phyloP scores from a whole-genome alignment of 2,797 vertebrate genomes.

The Paedocypris micromegethes region DNA sequence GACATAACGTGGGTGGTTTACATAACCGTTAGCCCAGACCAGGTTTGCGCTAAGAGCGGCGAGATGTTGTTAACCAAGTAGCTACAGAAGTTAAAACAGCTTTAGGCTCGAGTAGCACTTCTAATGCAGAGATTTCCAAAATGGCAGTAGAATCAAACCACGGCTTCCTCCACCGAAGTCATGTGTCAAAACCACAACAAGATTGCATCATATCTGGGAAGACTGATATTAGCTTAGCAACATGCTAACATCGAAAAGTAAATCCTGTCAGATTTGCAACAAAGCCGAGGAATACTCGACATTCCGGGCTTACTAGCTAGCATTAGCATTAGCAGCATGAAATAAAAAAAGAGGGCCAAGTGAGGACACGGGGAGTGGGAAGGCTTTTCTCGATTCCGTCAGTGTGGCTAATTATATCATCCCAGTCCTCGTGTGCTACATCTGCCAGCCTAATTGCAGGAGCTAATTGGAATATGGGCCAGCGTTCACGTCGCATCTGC shows the following conservation, averaged over 20 bases:
- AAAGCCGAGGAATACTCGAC: too few relatives aligned
- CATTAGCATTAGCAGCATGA: conserved; percentile 2
- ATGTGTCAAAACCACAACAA: too few relatives aligned
- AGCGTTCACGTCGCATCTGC: conserved; percentile 54
- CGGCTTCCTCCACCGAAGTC: too few relatives aligned
- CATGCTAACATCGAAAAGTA: not conserved
- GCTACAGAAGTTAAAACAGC: too few relatives aligned
- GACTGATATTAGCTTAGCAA: not conserved
- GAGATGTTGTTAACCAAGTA: too few relatives aligned
- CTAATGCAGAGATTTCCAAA: too few relatives aligned
- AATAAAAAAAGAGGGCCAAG: conserved; percentile 26
- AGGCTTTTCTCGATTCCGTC: conserved; percentile 51
- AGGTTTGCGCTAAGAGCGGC: conserved; percentile 56
- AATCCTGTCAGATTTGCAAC: too few relatives aligned
- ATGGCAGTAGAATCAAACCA: too few relatives aligned
- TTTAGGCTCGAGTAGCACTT: too few relatives aligned
- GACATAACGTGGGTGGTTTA: conserved; percentile 65
- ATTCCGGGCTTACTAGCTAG: not conserved
- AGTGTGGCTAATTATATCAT: conserved; percentile 69
- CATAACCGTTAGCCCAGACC: conserved; percentile 59
- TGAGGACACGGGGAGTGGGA: conserved; percentile 30
- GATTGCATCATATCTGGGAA: not conserved
- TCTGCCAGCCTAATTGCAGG: conserved; percentile 70
- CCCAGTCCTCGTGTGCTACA: conserved; percentile 75
- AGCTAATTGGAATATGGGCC: conserved; percentile 72